phyloP scores from a whole-genome alignment of 2,113 vertebrate genomes.

The Tetraodon nigroviridis region DNA sequence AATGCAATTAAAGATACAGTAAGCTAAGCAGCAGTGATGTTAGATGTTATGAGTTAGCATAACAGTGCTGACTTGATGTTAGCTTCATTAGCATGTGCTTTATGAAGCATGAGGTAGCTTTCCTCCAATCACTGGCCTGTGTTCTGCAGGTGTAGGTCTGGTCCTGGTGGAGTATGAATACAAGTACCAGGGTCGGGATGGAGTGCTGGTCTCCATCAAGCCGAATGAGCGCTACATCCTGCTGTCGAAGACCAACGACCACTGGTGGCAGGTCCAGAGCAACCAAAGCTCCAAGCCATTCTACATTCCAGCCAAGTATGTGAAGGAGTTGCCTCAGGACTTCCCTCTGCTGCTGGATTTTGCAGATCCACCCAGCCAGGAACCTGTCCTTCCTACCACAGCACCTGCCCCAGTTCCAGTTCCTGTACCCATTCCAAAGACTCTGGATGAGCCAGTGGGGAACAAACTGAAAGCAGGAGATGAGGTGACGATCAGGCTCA shows the following conservation, averaged over 20 bases:
- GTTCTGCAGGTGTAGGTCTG: slow-evolving; percentile 71
- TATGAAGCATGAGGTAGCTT: too few relatives aligned
- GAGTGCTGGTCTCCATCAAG: slow-evolving; percentile 81
- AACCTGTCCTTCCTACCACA: slow-evolving; percentile 7
- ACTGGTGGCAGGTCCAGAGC: slow-evolving; percentile 91
- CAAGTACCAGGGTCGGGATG: slow-evolving; percentile 84
- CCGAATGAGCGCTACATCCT: slow-evolving; percentile 90
- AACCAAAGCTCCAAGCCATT: slow-evolving; percentile 77
- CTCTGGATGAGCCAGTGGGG: slow-evolving; percentile 38
- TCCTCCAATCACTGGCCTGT: not conserved
- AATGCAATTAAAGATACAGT: too few relatives aligned
- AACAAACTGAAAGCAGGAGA: slow-evolving; percentile 35
- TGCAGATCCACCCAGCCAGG: slow-evolving; percentile 24
- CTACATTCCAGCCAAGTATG: slow-evolving; percentile 92
- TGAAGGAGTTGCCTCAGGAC: slow-evolving; percentile 79
- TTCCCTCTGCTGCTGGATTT: slow-evolving; percentile 64
- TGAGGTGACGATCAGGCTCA: slow-evolving; percentile 66
- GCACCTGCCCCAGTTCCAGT: not conserved
- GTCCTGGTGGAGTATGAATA: slow-evolving; percentile 91
- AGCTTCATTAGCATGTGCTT: too few relatives aligned
- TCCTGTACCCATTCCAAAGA: slow-evolving; percentile 38
- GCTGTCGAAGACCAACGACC: slow-evolving; percentile 84
- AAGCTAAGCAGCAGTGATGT: not conserved
- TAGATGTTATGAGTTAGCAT: not conserved
- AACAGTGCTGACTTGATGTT: not conserved